Percentiles rank a stretch among this genome's conserved stretches.
phyloP scores from a whole-genome alignment of 2,113 vertebrate genomes.

The Periophthalmodon schlosseri region DNA sequence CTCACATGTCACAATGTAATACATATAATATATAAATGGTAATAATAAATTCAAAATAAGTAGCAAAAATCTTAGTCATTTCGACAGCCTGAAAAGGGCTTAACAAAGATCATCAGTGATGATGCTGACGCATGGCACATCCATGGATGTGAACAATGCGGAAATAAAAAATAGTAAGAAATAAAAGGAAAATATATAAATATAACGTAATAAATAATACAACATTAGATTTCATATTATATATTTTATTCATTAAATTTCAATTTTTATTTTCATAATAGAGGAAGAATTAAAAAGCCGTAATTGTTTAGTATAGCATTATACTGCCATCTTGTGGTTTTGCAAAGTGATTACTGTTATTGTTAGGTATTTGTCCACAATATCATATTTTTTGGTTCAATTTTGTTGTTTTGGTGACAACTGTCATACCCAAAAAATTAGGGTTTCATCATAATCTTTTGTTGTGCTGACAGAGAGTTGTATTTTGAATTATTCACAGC shows the following conservation, averaged over 20 bases:
- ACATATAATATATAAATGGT: too few relatives aligned
- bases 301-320: not conserved
- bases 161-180: not conserved
- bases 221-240: not conserved
- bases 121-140: rapidly evolving
- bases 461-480: too few relatives aligned
- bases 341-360: too few relatives aligned
- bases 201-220: not conserved
- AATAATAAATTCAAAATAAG: not conserved
- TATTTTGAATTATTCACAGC: too few relatives aligned
- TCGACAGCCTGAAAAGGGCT: conserved; percentile 7
- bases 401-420: not conserved
- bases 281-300: not conserved
- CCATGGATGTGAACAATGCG: not conserved
- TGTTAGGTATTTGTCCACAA: too few relatives aligned
- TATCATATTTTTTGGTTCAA: not conserved
- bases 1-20: too few relatives aligned
- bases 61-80: not conserved
- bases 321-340: conserved; percentile 31
- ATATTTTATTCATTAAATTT: too few relatives aligned
- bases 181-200: not conserved
- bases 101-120: conserved; percentile 43
- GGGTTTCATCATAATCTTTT: too few relatives aligned
- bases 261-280: not conserved
- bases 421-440: not conserved